A percentile compares a stretch with the other conserved stretches of the same genome.
Conservation (phyloP, 1,140 invertebrate genomes). For the Globodera ellingtonae region DNA sequence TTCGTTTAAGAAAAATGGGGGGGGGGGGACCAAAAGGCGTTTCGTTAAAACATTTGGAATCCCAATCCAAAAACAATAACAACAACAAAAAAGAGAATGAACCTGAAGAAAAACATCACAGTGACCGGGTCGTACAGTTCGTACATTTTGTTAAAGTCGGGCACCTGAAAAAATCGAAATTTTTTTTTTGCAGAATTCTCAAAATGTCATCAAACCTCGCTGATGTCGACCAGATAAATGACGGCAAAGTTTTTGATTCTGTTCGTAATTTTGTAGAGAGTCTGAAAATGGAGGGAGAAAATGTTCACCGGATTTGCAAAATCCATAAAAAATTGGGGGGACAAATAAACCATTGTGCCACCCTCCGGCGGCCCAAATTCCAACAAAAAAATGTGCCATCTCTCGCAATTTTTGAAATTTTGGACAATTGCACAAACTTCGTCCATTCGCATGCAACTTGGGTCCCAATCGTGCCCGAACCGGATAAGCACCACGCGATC, state of each 20-base stretch:
- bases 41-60: too few species aligned
- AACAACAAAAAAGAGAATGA: not conserved
- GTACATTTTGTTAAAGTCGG: slow-evolving; percentile 98
- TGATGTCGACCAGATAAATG: slow-evolving; percentile 95
- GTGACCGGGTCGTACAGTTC: slow-evolving; percentile 99
- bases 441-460: slow-evolving; percentile 99
- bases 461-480: slow-evolving; percentile 99
- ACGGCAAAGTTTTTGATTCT: slow-evolving; percentile 96
- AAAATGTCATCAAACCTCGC: slow-evolving; percentile 70
- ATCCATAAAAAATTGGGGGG: too few species aligned
- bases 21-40: too few species aligned
- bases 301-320: not conserved
- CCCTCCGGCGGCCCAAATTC: too few species aligned
- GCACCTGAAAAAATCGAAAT: slow-evolving; percentile 70
- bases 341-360: not conserved
- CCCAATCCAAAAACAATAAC: too few species aligned
- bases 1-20: too few species aligned
- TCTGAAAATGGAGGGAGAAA: slow-evolving; percentile 51
- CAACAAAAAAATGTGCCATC: not conserved
- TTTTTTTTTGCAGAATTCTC: not conserved
- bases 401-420: too few species aligned
- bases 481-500: slow-evolving; percentile 94
- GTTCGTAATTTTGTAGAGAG: slow-evolving; percentile 91
- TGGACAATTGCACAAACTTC: slow-evolving; percentile 74
- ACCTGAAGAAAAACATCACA: slow-evolving; percentile 97